Base-by-base conservation (phyloP, 2,888 invertebrate genomes). In the Drosophila monieri region DNA sequence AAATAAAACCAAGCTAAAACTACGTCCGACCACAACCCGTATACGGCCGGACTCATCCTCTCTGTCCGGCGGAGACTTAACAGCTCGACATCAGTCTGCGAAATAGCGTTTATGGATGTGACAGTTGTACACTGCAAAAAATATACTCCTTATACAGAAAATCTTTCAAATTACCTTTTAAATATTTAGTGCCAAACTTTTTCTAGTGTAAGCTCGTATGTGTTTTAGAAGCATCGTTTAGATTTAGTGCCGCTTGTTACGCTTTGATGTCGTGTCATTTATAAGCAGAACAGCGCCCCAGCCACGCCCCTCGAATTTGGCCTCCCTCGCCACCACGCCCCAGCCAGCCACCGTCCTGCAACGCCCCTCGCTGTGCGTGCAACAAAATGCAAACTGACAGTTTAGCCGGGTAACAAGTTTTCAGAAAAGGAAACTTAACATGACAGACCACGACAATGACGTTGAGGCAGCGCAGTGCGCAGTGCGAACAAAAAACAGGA, bases 241-340 rank as follows among this genome's bases (percentile, higher is more conserved):
- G 88, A 85, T 86, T 85, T 88, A 85, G 88, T 85, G 88, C 78
- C 87, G 88, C 88, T 84, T 85, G 88, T 86, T 86, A 88, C 78
- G 85, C 84, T 88, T 78, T 88, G 84, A 84, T 88, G 87, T 76
- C 49, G 59, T 72, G 78, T 76, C 85, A 84, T 88, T 84, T 84
- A 83, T 84, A 86, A 86, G 62, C 71, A 74, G 54, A 74, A 49
- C 51, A 48, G 41, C 68, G 59, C 54, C 62, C 59, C 32, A 15
- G 70, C 51, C 59, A 25, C 39, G 37, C 44, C 47, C 41, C 32
- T 46, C 3, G 35, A n/a, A 52, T 49, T 51, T 25, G n/a, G 15
- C 14, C 6, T 12, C 39, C 53, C 23, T 10, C 6, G 10, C 10
- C 44, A 18, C 18, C 18, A 41, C 35, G 12, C 44, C 59, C 15